Evolutionary conservation across 2,888 invertebrate genomes (phyloP).

Genomic region (Drosophila anomalata): DNA sequence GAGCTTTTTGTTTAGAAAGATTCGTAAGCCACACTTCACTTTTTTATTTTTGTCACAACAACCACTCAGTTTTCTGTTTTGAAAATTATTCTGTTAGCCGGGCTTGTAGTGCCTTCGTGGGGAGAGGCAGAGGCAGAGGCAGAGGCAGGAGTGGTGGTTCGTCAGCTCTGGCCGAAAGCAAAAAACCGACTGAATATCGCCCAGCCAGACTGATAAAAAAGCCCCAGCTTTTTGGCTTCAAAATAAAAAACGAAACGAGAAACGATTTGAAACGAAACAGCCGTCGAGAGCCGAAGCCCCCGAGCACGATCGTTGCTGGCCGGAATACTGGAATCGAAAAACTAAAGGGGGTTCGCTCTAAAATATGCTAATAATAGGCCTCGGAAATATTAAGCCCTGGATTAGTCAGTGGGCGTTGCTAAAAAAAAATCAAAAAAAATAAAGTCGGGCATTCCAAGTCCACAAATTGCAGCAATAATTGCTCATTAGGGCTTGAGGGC

Average conservation of each 20-base stretch:
- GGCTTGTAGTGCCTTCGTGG: conserved; percentile 9
- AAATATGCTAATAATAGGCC: conserved; percentile 65
- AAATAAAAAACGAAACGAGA: neutral
- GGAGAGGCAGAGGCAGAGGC: neutral
- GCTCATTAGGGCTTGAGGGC: neutral
- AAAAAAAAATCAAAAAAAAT: too few relatives aligned
- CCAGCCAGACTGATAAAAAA: conserved; percentile 24
- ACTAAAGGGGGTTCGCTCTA: conserved; percentile 6
- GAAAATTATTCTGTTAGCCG: conserved; percentile 14
- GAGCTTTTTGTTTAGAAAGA: neutral
- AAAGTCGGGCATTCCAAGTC: neutral
- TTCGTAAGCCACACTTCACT: neutral
- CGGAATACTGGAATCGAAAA: conserved; percentile 13
- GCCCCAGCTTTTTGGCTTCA: conserved; percentile 3
- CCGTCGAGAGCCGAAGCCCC: neutral
- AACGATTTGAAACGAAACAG: conserved; percentile 18
- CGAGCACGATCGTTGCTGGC: conserved; percentile 22
- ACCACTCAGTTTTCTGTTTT: conserved; percentile 21
- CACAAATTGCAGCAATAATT: neutral
- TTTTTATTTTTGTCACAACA: conserved; percentile 23
- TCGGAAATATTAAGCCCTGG: conserved; percentile 40
- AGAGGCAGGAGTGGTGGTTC: conserved; percentile 5
- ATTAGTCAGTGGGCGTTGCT: conserved; percentile 32
- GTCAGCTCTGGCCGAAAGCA: conserved; percentile 69
- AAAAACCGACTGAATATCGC: conserved; percentile 62